Evolutionary conservation across 1,140 invertebrate species (phyloP).

Genomic region (Saccostrea echinata): DNA sequence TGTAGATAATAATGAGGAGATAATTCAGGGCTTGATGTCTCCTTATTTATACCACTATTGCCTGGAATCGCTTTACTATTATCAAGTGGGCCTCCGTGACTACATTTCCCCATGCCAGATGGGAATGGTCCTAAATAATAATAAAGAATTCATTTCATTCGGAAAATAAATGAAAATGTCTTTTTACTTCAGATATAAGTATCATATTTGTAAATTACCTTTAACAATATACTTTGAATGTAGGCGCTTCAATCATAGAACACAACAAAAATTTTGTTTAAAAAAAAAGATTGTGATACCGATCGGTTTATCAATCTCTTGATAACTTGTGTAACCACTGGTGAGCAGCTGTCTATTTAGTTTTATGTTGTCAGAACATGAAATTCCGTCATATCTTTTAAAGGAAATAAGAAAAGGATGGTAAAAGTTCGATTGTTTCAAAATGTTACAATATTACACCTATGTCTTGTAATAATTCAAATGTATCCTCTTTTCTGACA

Average conservation of each 20-base stretch:
- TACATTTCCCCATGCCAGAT: conserved; percentile 49
- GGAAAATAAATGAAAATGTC: too few species aligned
- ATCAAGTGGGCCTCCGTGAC: conserved; percentile 51
- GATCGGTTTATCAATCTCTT: background rate
- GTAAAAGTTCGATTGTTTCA: too few species aligned
- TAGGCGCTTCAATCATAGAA: too few species aligned
- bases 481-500: too few species aligned
- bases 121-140: background rate
- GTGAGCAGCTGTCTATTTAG: background rate
- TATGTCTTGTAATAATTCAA: too few species aligned
- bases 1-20: conserved; percentile 50
- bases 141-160: background rate
- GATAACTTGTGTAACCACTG: conserved; percentile 20
- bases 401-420: background rate
- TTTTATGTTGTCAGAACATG: background rate
- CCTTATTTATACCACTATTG: conserved; percentile 53
- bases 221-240: too few species aligned
- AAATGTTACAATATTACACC: too few species aligned
- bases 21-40: background rate
- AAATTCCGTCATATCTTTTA: background rate
- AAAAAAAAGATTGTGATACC: background rate
- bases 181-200: too few species aligned
- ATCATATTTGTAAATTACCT: too few species aligned
- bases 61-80: conserved; percentile 8
- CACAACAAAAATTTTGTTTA: background rate